These are phyloP conservation scores for Podarcis cretensis DNA, from an alignment of 2,113 vertebrate genomes.

Conservation along the genomic window DNA sequence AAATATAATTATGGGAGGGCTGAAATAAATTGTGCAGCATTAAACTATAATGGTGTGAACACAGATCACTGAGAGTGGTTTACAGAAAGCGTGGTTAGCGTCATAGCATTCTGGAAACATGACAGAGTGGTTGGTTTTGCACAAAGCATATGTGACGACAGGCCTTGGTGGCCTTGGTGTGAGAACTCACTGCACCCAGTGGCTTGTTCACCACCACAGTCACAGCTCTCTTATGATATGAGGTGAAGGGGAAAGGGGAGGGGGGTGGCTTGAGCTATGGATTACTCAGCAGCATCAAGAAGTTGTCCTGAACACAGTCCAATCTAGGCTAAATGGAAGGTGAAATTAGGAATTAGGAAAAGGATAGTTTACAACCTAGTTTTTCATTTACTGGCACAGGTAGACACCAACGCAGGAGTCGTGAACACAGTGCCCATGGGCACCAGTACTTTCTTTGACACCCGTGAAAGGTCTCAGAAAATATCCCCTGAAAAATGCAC, in stretches of 20 bases:
- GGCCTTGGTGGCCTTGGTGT: not conserved
- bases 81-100: not conserved
- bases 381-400: too few relatives aligned
- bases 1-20: slow-evolving; percentile 23
- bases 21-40: not conserved
- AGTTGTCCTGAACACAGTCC: not conserved
- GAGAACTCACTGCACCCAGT: not conserved
- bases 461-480: too few relatives aligned
- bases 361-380: not conserved
- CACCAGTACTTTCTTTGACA: too few relatives aligned
- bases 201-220: not conserved
- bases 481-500: too few relatives aligned
- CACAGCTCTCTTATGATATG: not conserved
- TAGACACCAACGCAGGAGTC: too few relatives aligned
- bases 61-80: not conserved
- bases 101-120: not conserved
- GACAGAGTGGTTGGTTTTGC: not conserved
- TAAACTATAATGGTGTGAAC: not conserved
- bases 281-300: not conserved
- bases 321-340: not conserved
- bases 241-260: too few relatives aligned
- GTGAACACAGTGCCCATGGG: too few relatives aligned
- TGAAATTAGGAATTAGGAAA: not conserved
- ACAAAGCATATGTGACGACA: not conserved
- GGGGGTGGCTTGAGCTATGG: not conserved